Evolutionary conservation across 2,888 invertebrate species (phyloP), one percentile per base, ranked within the genome.

Genomic region (Mesorhabditis sp.): DNA sequence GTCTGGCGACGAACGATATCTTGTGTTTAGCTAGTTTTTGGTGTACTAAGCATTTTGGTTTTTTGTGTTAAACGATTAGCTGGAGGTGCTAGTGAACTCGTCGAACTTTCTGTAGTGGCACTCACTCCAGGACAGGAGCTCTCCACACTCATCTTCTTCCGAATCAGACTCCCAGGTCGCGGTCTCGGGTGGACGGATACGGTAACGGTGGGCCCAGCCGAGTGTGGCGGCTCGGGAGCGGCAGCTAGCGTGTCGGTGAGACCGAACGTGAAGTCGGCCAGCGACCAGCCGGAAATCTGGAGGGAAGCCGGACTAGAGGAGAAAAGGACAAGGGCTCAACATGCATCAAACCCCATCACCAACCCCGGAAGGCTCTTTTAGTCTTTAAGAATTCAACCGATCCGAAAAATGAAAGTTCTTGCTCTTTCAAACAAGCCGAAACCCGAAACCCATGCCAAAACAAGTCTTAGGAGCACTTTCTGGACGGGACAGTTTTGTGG

Each of bases 401-500:
- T 28, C 28, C 28, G 28, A 28, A 28, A 28, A 28, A 28, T 28
- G 28, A 28, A 28, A 28, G 28, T 28, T 28, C 28, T 28, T 28
- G 28, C 28, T 28, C 28, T 28, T 28, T 28, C 28, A 28, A 28
- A 28, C 28, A 2, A 28, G 28, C 28, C 28, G 28, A 28, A 28
- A 28, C 28, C 28, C 28, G 28, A 50, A 50, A 50, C 58, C 7
- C 58, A n/a, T 50, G 58, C 58, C 7, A 50, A 50, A 50, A 50
- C 7, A 50, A 50, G 10, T 50, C 10, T 50, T 13, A 50, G n/a
- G 7, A 50, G n/a, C 28, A 28, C 2, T 28, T 28, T 13, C 2
- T 50, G 63, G 63, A 62, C 63, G 43, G 64, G 69, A 68, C 6
- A 68, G 66, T 10, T 63, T 66, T 6, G 67, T 67, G 13, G 71